Base-by-base conservation (phyloP, 1,140 invertebrate genomes). In the Wiebesia pumilae region DNA sequence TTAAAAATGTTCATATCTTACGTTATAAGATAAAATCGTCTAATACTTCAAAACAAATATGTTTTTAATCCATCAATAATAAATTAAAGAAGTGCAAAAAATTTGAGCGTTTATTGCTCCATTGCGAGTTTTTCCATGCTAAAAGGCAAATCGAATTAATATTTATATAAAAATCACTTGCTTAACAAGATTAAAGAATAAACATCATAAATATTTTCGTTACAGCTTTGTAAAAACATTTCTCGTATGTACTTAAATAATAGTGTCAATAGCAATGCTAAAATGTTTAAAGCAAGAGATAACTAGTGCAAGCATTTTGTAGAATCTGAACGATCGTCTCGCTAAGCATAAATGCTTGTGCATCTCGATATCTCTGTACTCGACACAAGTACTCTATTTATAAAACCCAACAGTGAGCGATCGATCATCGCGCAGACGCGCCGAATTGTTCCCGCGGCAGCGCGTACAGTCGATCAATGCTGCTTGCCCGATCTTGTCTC, bases 361-460 rank as follows among this genome's bases (percentile, higher is more conserved):
- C 58, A 71, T 73, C 19, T 38, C 9, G 6, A n/a, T 69, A 14
- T 81, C 9, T 43, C 14, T 71, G 24, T 4, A 75, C 24, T 79
- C 51, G 27, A 54, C 4, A 30, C 40, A 30, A 75, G 38, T 75
- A 75, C 38, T 65, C 83, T 80, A 85, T 80, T 85, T 85, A 85
- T 80, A 80, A 85, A 85, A 80, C 80, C 47, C 12, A 47, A 33
- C 47, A 33, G 51, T 54, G 69, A 3, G 58, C 9, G 30, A 85
- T 85, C 83, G 83, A 84, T 84, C 62, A 30, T 24, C 54, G 10
- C 2, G 43, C 27, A 69, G 62, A 43, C 73, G 82, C 51, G 51
- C 27, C 30, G 71, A 75, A 75, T 83, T 83, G 35, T 75, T 83
- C 40, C 71, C 21, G 54, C 51, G 19, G 33, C 10, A 40, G 16